Evolutionary conservation across 1,140 invertebrate species (phyloP), one percentile per base, ranked within the genome.

Genomic region (Aphis craccivora): DNA sequence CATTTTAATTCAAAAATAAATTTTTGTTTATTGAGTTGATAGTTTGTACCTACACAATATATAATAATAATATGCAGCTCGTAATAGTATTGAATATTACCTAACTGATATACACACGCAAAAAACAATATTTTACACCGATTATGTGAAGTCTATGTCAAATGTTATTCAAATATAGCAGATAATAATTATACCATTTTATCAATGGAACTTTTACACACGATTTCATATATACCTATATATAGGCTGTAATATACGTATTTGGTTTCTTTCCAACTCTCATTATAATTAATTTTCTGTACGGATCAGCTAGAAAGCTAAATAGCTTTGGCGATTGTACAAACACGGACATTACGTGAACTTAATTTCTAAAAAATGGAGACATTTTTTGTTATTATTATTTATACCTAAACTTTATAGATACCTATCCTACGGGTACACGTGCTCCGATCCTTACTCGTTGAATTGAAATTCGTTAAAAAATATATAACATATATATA

Each of bases 1-100:
- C 45, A 48, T 87, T 87, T 87, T n/a, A 48, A 87, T 87, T 87
- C 48, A 48, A 87, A 87, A 43, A 86, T 30, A 45, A 8, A 45
- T 43, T 43, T 40, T 84, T 23, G 5, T 40, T 84, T 22, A 43
- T 37, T 43, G 4, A 45, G 30, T 14, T 48, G n/a, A 87, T n/a
- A 48, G 5, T 14, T 86, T 18, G 2, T 45, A 45, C 25, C 43
- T 43, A 35, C 37, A 81, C 2, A 37, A 81, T 20, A 81, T 81
- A 81, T 37, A 37, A 51, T 51, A 51, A 18, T 18, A 40, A 40
- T 1, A 40, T 40, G 3, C 37, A 40, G 37, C 48, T 51, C 48
- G 48, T 51, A 18, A 37, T 81, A 67, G 5, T 81, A 37, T 86
- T 87, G 45, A 48, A 87, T 18, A 30, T 30, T 48, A 43, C 8